Evolutionary conservation across 2,888 invertebrate genomes (phyloP), one percentile per base, ranked within the genome.

Genomic region (Corbicula japonica): DNA sequence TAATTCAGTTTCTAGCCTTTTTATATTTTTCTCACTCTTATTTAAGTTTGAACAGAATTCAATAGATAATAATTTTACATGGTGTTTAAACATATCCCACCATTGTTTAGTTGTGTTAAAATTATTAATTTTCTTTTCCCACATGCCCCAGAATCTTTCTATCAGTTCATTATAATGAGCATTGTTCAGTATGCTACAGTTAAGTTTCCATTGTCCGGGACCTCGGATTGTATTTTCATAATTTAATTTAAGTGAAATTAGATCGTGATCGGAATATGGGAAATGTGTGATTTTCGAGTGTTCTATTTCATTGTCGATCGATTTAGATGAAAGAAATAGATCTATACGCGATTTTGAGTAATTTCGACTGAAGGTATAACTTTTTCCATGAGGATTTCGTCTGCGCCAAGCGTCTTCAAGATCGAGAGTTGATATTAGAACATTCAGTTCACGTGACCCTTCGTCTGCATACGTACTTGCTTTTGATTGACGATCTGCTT

Each of bases 31-130:
- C 5, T 28, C 2, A 21, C 5, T 18, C n/a, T 21, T 12, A 21
- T 15, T 28, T 21, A 21, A 21, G 18, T 2, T 5, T 1, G n/a
- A 23, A 6, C n/a, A 54, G n/a, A 54, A 54, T n/a, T 54, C 54
- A 30, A 54, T 54, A 1, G 54, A 30, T 4, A 54, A 3, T 18
- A 15, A 18, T 54, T 54, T 54, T 3, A 54, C 32, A 30, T 54
- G 2, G n/a, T 54, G 26, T 54, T 54, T 54, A 6, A n/a, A n/a
- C 54, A 54, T 54, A 5, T 54, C 54, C 54, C 54, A 54, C 54
- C 54, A 54, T 15, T 54, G 32, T 2, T n/a, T 2, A 21, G 18
- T 28, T 12, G 30, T 30, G 15, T 28, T 30, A 18, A 30, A 54
- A 18, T 23, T 54, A 23, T 54, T 1, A n/a, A 15, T 54, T 21